phyloP scores from a whole-genome alignment of 2,888 invertebrate species.

The Melinaea menophilus region DNA sequence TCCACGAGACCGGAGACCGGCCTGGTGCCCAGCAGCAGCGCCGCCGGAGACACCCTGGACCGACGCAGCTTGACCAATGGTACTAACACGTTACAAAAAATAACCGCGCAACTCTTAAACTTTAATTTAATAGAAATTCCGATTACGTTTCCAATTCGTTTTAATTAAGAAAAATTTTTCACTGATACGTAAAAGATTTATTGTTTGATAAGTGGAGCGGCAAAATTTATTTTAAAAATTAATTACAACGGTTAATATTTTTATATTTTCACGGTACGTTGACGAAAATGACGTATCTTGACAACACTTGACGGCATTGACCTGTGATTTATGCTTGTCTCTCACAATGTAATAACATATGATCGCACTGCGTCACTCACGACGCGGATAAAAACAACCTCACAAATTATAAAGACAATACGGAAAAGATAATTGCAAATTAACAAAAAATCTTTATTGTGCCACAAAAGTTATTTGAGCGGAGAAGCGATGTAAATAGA shows the following conservation, averaged over 20 bases:
- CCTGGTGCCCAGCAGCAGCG: slow-evolving; percentile 77
- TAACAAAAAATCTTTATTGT: slow-evolving; percentile 6
- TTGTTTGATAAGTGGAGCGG: slow-evolving; percentile 13
- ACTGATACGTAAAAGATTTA: slow-evolving; percentile 1
- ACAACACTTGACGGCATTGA: slow-evolving; percentile 45
- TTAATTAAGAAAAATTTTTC: not conserved
- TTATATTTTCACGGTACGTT: slow-evolving; percentile 20
- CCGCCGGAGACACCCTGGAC: slow-evolving; percentile 72
- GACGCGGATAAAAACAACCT: slow-evolving; percentile 29
- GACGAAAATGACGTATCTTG: slow-evolving; percentile 40
- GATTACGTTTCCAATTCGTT: not conserved
- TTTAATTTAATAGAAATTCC: not conserved
- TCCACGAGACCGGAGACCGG: slow-evolving; percentile 73
- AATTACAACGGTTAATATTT: slow-evolving; percentile 15
- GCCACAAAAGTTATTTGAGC: slow-evolving; percentile 25
- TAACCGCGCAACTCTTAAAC: not conserved
- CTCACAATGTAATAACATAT: slow-evolving; percentile 41
- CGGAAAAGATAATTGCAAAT: slow-evolving; percentile 29
- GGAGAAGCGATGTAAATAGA: slow-evolving; percentile 49
- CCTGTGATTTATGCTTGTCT: slow-evolving; percentile 42
- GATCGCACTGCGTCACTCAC: slow-evolving; percentile 56
- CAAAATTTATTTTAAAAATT: slow-evolving; percentile 19
- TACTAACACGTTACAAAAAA: slow-evolving; percentile 16
- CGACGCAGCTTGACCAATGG: slow-evolving; percentile 65
- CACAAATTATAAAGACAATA: slow-evolving; percentile 23